Evolutionary conservation across 1,140 invertebrate genomes (phyloP), one percentile per base, ranked within the genome.

Genomic region (Neoseiulus cucumeris): DNA sequence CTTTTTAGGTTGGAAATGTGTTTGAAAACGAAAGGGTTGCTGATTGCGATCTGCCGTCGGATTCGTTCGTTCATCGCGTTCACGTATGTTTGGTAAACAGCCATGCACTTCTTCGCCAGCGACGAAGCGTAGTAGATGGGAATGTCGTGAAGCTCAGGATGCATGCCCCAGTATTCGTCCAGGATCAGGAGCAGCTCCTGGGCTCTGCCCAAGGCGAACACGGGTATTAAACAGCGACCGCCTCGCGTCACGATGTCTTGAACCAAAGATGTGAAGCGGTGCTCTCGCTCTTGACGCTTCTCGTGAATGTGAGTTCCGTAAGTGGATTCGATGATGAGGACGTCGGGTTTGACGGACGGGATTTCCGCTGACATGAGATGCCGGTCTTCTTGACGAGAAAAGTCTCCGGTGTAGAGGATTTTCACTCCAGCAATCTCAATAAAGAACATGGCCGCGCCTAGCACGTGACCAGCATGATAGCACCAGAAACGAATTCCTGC

Each of bases 361-460:
- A 99, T 91, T 79, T 99, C 96, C 0, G 96, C 96, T 1, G 92
- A 91, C 91, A 98, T 98, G 69, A 99, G 83, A 83, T 99, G 96
- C 30, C 96, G 79, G 78, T 99, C 95, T 79, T 99, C 96, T 79
- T 98, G 91, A 39, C 95, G 77, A 20, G 93, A 98, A 75, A 98
- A 99, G 73, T 99, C 96, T 0, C 96, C 96, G 0, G 96, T 98
- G 73, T 98, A 98, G 1, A 98, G 76, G 65, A 96, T 83, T 79
- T 92, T 91, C 17, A 95, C 89, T 29, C 92, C 95, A 64, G 94
- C 95, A 68, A 99, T 98, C 82, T 99, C 95, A 66, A 99, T 93
- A 91, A 98, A 97, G 74, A 99, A 99, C 95, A 99, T 99, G 29
- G 94, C 94, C 7, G 96, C 96, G 0, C 96, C 96, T 0, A 99